Evolutionary conservation across 2,888 invertebrate species (phyloP).

Genomic region (Synergus umbraculus): DNA sequence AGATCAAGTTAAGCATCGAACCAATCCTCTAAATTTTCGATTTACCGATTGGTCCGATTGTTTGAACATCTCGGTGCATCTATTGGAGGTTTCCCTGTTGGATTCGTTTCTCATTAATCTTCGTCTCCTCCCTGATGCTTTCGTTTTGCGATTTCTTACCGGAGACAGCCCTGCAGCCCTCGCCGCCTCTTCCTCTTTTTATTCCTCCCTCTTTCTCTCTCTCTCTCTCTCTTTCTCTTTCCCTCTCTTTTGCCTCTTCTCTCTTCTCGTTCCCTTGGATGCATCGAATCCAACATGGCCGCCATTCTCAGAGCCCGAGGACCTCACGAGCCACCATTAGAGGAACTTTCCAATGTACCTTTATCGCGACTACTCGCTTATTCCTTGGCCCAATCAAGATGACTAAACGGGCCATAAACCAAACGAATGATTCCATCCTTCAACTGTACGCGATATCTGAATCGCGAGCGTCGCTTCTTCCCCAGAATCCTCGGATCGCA

Average conservation of each 20-base stretch:
- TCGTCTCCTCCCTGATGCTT: conserved; percentile 68
- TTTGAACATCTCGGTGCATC: neutral
- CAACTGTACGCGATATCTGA: conserved; percentile 26
- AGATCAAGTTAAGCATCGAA: too few relatives aligned
- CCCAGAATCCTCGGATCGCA: conserved; percentile 24
- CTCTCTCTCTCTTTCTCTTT: conserved; percentile 53
- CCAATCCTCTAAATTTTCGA: conserved; percentile 42
- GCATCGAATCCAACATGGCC: conserved; percentile 53
- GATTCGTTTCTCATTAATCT: conserved; percentile 71
- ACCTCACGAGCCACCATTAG: conserved; percentile 50
- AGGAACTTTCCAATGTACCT: conserved; percentile 44
- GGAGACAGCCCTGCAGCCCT: conserved; percentile 56
- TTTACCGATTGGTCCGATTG: neutral
- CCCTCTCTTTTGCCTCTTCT: conserved; percentile 55
- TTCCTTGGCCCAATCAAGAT: conserved; percentile 44
- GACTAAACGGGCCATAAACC: conserved; percentile 37
- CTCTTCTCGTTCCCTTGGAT: conserved; percentile 49
- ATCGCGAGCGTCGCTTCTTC: conserved; percentile 17
- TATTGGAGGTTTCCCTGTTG: conserved; percentile 44
- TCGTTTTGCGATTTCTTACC: conserved; percentile 68
- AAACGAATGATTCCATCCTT: conserved; percentile 39
- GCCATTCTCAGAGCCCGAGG: conserved; percentile 30
- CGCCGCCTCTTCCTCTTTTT: conserved; percentile 53
- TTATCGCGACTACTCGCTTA: conserved; percentile 9
- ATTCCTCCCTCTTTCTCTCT: conserved; percentile 56